Percentiles rank a stretch among this genome's conserved stretches.
Evolutionary conservation across 2,797 vertebrate species (phyloP).

Genomic region (Odontamblyopus rebecca): DNA sequence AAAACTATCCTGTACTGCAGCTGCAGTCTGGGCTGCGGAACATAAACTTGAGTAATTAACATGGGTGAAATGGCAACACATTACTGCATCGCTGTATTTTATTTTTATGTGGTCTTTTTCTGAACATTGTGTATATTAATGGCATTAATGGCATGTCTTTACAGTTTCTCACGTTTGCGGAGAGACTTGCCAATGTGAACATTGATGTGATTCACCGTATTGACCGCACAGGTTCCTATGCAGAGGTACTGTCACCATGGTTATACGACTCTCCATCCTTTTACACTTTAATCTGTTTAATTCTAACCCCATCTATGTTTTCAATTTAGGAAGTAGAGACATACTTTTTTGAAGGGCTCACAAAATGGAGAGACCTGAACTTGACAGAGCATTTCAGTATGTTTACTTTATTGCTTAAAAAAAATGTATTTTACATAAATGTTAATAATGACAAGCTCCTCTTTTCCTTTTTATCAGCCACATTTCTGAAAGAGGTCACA

Average conservation of each 20-base stretch:
- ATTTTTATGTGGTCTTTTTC: not conserved
- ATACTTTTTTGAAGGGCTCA: constrained; percentile 91
- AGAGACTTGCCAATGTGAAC: constrained; percentile 93
- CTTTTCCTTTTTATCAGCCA: constrained; percentile 67
- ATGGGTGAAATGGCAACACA: not conserved
- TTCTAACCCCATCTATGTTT: not conserved
- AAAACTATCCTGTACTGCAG: too few relatives aligned
- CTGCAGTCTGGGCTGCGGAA: not conserved
- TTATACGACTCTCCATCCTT: not conserved
- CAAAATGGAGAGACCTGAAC: constrained; percentile 96
- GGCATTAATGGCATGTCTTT: constrained; percentile 13
- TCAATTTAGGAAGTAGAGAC: constrained; percentile 90
- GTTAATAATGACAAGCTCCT: not conserved
- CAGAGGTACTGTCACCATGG: constrained; percentile 81
- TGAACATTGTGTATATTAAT: not conserved
- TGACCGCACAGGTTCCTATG: constrained; percentile 87
- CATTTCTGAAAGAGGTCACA: constrained; percentile 87
- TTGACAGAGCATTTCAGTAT: constrained; percentile 92
- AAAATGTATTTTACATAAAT: not conserved
- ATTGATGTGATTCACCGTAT: constrained; percentile 97
- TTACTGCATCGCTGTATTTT: not conserved
- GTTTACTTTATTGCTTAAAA: constrained; percentile 28
- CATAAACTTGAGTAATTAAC: not conserved
- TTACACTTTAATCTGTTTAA: not conserved
- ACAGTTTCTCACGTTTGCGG: constrained; percentile 96